A percentile compares a stretch with the other conserved stretches of the same genome.
Conservation (phyloP, 1,140 invertebrate genomes). For the Pseudomyrmex flavicornis region DNA sequence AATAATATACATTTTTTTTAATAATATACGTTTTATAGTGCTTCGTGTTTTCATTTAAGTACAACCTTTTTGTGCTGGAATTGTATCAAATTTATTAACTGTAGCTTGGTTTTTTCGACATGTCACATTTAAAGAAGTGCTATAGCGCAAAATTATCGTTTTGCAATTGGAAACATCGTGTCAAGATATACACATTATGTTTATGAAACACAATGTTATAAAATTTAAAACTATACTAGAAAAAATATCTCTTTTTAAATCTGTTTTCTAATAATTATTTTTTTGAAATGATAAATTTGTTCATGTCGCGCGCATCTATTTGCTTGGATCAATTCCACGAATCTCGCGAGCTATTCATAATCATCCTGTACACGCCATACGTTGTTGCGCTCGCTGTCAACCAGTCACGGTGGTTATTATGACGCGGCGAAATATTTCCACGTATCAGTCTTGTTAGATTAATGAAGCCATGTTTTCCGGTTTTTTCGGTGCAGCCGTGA, state of each 20-base stretch:
- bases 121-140: background rate
- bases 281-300: no score
- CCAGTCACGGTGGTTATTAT: background rate
- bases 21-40: no score
- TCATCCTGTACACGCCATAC: slow-evolving; percentile 8
- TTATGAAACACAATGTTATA: background rate
- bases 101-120: background rate
- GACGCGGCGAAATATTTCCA: slow-evolving; percentile 36
- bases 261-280: background rate
- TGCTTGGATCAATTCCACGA: slow-evolving; percentile 23
- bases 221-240: background rate
- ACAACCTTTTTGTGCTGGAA: background rate
- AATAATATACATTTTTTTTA: no score
- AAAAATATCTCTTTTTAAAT: background rate
- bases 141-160: background rate
- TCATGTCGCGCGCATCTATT: background rate
- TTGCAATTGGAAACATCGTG: no score
- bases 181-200: no score
- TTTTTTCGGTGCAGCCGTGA: slow-evolving; percentile 64
- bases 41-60: no score
- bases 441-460: slow-evolving; percentile 66
- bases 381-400: slow-evolving; percentile 10
- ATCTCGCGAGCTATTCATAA: slow-evolving; percentile 3
- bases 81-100: background rate
- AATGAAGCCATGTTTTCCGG: slow-evolving; percentile 64